Conservation (phyloP, 2,797 vertebrate genomes). For the Myotis pilosus region DNA sequence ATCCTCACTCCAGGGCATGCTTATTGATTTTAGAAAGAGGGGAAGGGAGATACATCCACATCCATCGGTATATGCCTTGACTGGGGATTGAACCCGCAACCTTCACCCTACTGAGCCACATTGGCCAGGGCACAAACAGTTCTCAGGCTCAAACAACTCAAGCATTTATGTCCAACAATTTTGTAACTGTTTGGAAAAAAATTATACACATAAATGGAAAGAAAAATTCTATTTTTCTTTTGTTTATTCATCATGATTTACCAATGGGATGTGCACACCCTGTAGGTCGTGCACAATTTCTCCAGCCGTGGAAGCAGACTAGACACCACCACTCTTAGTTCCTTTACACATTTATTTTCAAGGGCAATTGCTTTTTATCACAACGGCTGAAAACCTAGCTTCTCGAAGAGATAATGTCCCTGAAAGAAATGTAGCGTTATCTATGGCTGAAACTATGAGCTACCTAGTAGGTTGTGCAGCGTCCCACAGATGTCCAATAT, state of each 20-base stretch:
- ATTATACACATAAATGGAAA: background rate
- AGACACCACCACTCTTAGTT: background rate
- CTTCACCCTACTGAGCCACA: too few species aligned
- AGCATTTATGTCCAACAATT: background rate
- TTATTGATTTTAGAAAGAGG: too few species aligned
- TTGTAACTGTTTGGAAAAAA: slow-evolving; percentile 13
- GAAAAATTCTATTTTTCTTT: background rate
- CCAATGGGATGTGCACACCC: background rate
- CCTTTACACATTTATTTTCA: background rate
- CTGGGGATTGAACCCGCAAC: too few species aligned
- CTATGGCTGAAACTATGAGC: background rate
- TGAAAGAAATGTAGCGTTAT: background rate
- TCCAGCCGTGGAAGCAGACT: background rate
- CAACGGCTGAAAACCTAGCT: background rate
- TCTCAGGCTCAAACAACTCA: slow-evolving; percentile 15
- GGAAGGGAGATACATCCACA: too few species aligned
- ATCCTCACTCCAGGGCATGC: too few species aligned
- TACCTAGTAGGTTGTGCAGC: too few species aligned
- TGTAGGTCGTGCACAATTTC: background rate
- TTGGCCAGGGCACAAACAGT: background rate
- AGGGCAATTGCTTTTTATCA: background rate
- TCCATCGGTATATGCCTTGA: too few species aligned
- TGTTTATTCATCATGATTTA: background rate
- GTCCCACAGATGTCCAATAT: background rate
- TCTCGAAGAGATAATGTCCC: background rate